Percentiles rank a stretch among this genome's conserved stretches.
These are phyloP conservation scores for Nannoperca obscura DNA, from an alignment of 2,797 vertebrate species.

Conservation along the genomic window DNA sequence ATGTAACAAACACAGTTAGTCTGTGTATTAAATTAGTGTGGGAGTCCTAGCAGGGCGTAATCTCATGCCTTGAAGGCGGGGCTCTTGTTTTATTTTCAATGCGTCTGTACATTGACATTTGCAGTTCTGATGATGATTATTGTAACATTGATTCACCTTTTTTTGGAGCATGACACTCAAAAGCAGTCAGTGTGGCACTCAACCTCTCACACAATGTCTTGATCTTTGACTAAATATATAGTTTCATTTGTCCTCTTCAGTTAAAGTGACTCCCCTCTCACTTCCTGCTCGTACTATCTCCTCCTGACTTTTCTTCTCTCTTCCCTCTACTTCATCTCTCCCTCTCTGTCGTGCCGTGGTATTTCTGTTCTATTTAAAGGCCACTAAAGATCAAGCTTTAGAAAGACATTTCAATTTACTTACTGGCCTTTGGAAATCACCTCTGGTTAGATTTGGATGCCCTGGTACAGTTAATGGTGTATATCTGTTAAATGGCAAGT, in stretches of 20 bases:
- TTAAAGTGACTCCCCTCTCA: background rate
- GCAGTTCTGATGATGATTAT: background rate
- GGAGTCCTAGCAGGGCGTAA: background rate
- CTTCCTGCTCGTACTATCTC: constrained; percentile 14
- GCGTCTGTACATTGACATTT: background rate
- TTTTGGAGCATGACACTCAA: background rate
- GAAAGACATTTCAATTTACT: constrained; percentile 82
- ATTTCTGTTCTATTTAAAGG: constrained; percentile 79
- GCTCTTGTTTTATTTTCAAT: background rate
- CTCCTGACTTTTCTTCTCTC: constrained; percentile 29
- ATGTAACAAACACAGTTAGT: no score
- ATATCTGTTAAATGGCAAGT: constrained; percentile 82
- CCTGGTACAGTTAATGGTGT: constrained; percentile 76
- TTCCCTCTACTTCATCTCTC: constrained; percentile 32
- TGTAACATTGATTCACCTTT: constrained; percentile 1
- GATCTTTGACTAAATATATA: background rate
- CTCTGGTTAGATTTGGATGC: constrained; percentile 74
- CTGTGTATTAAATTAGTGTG: background rate
- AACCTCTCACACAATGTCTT: background rate
- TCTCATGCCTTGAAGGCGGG: background rate
- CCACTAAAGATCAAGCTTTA: constrained; percentile 79
- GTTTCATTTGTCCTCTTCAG: background rate
- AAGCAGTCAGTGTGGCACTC: background rate
- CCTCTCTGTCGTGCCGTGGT: constrained; percentile 48
- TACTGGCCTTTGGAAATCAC: constrained; percentile 80